Percentiles rank a stretch among this genome's conserved stretches.
Evolutionary conservation across 2,888 invertebrate species (phyloP).

Genomic region (Drosophila anomalata): DNA sequence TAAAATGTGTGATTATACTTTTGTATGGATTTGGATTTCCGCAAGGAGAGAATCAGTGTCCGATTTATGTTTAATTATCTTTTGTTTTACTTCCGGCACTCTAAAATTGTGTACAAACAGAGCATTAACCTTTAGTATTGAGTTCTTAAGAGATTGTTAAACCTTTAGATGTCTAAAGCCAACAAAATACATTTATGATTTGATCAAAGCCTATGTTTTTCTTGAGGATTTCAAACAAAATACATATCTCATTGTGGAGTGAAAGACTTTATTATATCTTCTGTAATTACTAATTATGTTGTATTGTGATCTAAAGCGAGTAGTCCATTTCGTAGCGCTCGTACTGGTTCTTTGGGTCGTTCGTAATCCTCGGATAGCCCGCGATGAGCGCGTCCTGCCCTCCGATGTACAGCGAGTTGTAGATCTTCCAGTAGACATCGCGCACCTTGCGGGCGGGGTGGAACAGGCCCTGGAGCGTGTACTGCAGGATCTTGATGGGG

Average conservation of each 20-base stretch:
- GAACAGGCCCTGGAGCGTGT: conserved; percentile 98
- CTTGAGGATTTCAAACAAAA: background rate
- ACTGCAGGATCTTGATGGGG: conserved; percentile 97
- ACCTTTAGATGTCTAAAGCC: background rate
- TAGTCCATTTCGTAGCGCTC: conserved; percentile 97
- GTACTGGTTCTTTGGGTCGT: conserved; percentile 97
- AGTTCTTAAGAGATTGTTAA: conserved; percentile 1
- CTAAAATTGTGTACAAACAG: background rate
- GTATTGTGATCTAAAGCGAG: conserved; percentile 87
- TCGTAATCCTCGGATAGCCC: conserved; percentile 97
- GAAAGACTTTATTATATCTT: conserved; percentile 11
- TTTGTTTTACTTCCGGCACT: too few species aligned
- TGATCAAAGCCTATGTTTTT: background rate
- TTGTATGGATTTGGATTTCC: background rate
- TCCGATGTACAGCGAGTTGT: conserved; percentile 99
- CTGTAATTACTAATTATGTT: conserved; percentile 49
- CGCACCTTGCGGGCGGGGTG: conserved; percentile 99
- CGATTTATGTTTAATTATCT: too few species aligned
- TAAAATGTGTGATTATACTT: conserved; percentile 37
- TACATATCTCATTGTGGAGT: background rate
- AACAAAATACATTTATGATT: background rate
- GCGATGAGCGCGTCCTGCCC: conserved; percentile 99
- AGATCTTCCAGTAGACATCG: conserved; percentile 99
- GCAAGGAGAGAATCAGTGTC: background rate
- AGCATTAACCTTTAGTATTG: background rate